These are phyloP conservation scores for Brachyalestes nurse DNA, from an alignment of 2,797 vertebrate genomes.

Conservation along the genomic window DNA sequence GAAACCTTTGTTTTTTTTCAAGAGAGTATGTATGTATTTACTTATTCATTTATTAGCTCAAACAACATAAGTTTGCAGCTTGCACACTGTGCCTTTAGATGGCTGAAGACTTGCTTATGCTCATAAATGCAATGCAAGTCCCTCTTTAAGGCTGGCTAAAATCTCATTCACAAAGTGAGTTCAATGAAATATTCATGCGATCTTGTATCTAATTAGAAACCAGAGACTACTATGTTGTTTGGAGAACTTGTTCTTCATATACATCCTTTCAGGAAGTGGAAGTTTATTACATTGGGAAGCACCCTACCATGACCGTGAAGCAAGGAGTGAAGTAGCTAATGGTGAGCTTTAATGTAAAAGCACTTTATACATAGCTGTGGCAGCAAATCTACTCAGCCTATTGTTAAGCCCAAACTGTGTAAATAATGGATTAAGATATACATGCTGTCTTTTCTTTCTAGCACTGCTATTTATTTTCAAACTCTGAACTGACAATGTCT, in stretches of 20 bases:
- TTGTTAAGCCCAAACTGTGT: not conserved
- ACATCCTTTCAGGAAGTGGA: not conserved
- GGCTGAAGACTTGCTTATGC: not conserved
- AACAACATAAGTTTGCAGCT: slow-evolving; percentile 38
- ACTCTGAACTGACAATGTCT: not conserved
- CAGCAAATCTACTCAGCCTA: not conserved
- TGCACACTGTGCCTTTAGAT: not conserved
- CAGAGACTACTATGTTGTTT: not conserved
- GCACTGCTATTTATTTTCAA: not conserved
- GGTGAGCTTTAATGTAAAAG: not conserved
- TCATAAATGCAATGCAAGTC: not conserved
- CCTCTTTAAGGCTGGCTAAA: not conserved
- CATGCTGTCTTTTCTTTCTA: not conserved
- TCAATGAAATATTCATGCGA: not conserved
- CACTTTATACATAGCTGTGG: not conserved
- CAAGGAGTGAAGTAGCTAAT: not conserved
- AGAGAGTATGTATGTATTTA: not conserved
- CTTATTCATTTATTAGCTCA: not conserved
- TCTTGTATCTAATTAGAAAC: not conserved
- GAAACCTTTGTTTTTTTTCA: no score
- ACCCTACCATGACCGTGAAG: not conserved
- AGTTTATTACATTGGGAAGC: not conserved
- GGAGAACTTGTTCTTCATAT: not conserved
- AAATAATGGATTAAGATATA: not conserved
- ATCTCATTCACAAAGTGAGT: slow-evolving; percentile 17